A percentile compares a stretch with the other conserved stretches of the same genome.
Conservation (phyloP, 2,797 vertebrate species). For the Pristis pectinata region DNA sequence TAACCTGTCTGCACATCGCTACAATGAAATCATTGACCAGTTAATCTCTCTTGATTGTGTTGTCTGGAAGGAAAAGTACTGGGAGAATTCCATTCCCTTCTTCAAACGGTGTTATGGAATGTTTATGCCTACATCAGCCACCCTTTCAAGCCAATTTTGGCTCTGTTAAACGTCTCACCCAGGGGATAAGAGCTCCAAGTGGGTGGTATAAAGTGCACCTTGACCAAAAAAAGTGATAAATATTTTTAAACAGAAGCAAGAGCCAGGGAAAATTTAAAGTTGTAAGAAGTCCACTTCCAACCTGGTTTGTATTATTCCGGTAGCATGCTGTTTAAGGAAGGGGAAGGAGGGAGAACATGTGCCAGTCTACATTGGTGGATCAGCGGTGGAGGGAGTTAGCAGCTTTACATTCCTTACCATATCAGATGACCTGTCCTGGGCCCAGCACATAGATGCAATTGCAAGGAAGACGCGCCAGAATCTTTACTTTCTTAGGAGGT, state of each 20-base stretch:
- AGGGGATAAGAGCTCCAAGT: neutral
- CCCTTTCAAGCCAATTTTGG: neutral
- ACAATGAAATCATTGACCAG: neutral
- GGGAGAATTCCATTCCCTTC: neutral
- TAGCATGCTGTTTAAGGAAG: too few species aligned
- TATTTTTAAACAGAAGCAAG: neutral
- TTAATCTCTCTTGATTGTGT: neutral
- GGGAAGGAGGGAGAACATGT: too few species aligned
- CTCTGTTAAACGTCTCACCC: neutral
- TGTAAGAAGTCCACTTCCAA: too few species aligned
- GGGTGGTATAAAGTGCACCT: neutral
- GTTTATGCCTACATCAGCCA: neutral
- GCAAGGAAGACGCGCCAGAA: too few species aligned
- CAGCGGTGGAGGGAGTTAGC: too few species aligned
- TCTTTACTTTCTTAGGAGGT: too few species aligned
- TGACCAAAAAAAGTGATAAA: neutral
- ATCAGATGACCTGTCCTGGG: too few species aligned
- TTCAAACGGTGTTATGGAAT: neutral
- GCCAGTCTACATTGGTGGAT: too few species aligned
- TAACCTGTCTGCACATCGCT: neutral
- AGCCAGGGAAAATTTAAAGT: too few species aligned
- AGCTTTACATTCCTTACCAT: too few species aligned
- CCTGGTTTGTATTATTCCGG: too few species aligned
- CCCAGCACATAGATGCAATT: too few species aligned
- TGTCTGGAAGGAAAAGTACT: neutral